These are phyloP conservation scores for Spinus pinus DNA, from an alignment of 2,797 vertebrate species.

Conservation along the genomic window DNA sequence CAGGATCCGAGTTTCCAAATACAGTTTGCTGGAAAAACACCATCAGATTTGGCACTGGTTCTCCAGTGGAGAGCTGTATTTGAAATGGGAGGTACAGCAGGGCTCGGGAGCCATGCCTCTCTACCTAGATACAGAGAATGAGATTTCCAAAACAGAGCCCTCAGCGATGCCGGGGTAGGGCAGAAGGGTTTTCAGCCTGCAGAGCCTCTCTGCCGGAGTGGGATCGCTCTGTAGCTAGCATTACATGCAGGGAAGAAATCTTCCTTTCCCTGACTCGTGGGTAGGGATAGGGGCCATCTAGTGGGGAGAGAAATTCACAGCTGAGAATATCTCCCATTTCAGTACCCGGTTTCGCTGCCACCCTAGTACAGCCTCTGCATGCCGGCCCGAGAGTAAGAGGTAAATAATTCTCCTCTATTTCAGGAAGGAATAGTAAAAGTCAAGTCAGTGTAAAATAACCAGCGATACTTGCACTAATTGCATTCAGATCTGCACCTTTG, in stretches of 20 bases:
- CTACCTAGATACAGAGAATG: not conserved
- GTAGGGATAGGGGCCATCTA: slow-evolving; percentile 20
- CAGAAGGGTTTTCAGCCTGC: not conserved
- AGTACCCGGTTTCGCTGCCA: rapidly evolving
- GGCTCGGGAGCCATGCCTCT: rapidly evolving
- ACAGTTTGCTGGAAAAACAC: not conserved
- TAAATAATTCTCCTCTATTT: not conserved
- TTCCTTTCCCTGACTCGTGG: not conserved
- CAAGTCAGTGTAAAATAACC: not conserved
- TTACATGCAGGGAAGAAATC: not conserved
- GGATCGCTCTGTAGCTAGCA: not conserved
- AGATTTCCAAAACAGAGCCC: not conserved
- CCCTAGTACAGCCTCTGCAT: not conserved
- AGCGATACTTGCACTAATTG: rapidly evolving
- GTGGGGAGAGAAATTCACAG: not conserved
- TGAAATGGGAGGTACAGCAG: rapidly evolving
- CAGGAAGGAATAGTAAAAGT: not conserved
- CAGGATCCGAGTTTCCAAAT: not conserved
- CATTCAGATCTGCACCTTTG: not conserved
- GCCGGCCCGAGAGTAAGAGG: not conserved
- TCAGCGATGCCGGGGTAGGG: not conserved
- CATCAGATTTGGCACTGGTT: not conserved
- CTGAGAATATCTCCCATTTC: not conserved
- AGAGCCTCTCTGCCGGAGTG: not conserved
- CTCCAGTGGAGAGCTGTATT: not conserved